These are phyloP conservation scores for Sesia bembeciformis DNA, from an alignment of 2,888 invertebrate genomes.

Conservation along the genomic window DNA sequence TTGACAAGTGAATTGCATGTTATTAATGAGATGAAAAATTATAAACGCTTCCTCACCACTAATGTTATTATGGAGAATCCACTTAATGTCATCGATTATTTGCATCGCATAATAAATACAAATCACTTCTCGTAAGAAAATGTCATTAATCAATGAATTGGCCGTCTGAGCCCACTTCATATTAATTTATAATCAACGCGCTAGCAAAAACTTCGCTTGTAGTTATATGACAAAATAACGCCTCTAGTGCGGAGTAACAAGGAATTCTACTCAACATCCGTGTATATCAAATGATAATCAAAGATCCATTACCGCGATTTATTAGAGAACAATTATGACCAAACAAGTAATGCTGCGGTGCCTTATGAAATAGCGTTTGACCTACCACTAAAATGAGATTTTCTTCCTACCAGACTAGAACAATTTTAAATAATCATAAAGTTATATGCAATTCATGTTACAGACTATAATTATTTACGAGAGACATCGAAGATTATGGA, in stretches of 20 bases:
- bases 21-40: too few relatives aligned
- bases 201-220: conserved; percentile 27
- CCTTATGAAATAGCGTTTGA: conserved; percentile 25
- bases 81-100: too few relatives aligned
- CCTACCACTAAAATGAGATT: conserved; percentile 9
- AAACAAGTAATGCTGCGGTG: conserved; percentile 23
- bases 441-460: too few relatives aligned
- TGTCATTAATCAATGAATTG: conserved; percentile 42
- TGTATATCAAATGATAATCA: conserved; percentile 47
- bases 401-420: not conserved
- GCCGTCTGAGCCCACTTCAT: conserved; percentile 3
- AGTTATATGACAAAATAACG: conserved; percentile 10
- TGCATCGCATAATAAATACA: not conserved
- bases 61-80: too few relatives aligned
- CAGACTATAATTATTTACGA: not conserved
- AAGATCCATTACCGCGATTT: conserved; percentile 45
- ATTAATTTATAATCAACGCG: conserved; percentile 25
- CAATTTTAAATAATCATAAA: too few relatives aligned
- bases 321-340: conserved; percentile 39
- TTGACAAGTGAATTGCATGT: too few relatives aligned
- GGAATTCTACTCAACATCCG: conserved; percentile 45
- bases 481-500: not conserved
- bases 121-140: conserved; percentile 21
- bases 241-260: conserved; percentile 11
- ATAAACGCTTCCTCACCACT: too few relatives aligned